A percentile compares a stretch with the other conserved stretches of the same genome.
phyloP scores from a whole-genome alignment of 2,888 invertebrate genomes.

The Coenonympha glycerion region DNA sequence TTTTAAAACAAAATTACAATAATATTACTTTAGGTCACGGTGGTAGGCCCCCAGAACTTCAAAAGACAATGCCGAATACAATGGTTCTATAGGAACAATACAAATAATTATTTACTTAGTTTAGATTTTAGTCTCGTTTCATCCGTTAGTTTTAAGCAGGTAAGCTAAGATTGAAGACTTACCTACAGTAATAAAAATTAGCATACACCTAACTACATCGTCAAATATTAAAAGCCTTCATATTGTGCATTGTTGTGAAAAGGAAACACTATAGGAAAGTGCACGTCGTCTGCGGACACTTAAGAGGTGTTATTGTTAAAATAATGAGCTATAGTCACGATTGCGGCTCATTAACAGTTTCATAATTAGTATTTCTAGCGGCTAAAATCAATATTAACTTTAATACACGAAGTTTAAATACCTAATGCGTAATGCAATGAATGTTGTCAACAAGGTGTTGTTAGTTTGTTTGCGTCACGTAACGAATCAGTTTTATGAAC shows the following conservation, averaged over 20 bases:
- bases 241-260: conserved; percentile 22
- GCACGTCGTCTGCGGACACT: conserved; percentile 21
- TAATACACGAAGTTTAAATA: conserved; percentile 12
- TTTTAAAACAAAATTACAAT: too few relatives aligned
- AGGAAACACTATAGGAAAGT: conserved; percentile 20
- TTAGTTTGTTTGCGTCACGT: too few relatives aligned
- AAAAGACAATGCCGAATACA: too few relatives aligned
- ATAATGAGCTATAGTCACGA: conserved; percentile 23
- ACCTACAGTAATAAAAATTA: not conserved
- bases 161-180: not conserved
- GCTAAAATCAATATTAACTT: conserved; percentile 17
- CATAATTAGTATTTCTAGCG: conserved; percentile 16
- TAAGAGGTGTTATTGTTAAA: not conserved
- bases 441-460: not conserved
- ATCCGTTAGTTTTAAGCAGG: not conserved
- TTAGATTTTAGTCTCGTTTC: too few relatives aligned
- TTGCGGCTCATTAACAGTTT: conserved; percentile 18
- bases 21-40: too few relatives aligned
- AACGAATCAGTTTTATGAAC: too few relatives aligned
- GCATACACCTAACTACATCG: not conserved
- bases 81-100: too few relatives aligned
- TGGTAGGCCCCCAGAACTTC: too few relatives aligned
- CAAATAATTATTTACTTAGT: too few relatives aligned
- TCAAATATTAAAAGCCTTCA: conserved; percentile 16
- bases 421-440: conserved; percentile 3